Conservation (phyloP, 2,113 vertebrate genomes). For the Mesitornis unicolor region DNA sequence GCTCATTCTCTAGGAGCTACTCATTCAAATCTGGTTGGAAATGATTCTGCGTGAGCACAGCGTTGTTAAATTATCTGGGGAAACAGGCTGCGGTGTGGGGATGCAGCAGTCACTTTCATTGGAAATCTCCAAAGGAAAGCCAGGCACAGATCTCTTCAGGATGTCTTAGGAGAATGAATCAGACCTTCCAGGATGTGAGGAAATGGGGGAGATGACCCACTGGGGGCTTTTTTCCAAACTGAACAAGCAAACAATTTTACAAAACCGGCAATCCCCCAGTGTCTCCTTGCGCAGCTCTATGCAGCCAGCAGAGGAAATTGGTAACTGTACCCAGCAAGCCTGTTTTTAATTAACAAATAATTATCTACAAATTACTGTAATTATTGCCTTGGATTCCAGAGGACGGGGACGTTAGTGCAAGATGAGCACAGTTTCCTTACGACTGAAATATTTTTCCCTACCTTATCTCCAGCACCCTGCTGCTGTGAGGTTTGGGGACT, state of each 20-base stretch:
- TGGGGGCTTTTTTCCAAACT: neutral
- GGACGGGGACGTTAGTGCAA: neutral
- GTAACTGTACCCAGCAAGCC: slow-evolving; percentile 64
- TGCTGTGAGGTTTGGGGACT: slow-evolving; percentile 48
- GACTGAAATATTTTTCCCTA: slow-evolving; percentile 60
- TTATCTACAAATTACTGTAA: slow-evolving; percentile 71
- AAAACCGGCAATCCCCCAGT: neutral
- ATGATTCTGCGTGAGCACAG: neutral
- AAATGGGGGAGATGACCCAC: neutral
- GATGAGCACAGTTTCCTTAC: slow-evolving; percentile 41
- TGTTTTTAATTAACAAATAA: slow-evolving; percentile 72
- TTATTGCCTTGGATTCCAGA: slow-evolving; percentile 67
- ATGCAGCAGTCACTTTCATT: neutral
- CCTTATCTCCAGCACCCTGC: slow-evolving; percentile 54
- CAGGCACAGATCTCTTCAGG: neutral
- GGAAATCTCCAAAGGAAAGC: neutral
- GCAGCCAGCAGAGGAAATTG: slow-evolving; percentile 41
- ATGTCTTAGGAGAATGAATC: neutral
- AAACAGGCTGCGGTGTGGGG: neutral
- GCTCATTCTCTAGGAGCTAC: neutral
- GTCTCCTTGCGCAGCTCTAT: slow-evolving; percentile 25
- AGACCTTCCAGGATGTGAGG: neutral
- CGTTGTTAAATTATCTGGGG: neutral
- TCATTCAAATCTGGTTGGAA: neutral
- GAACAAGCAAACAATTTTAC: neutral